Base-by-base conservation (phyloP, 1,140 invertebrate species). In the Armadillidium nasatum region DNA sequence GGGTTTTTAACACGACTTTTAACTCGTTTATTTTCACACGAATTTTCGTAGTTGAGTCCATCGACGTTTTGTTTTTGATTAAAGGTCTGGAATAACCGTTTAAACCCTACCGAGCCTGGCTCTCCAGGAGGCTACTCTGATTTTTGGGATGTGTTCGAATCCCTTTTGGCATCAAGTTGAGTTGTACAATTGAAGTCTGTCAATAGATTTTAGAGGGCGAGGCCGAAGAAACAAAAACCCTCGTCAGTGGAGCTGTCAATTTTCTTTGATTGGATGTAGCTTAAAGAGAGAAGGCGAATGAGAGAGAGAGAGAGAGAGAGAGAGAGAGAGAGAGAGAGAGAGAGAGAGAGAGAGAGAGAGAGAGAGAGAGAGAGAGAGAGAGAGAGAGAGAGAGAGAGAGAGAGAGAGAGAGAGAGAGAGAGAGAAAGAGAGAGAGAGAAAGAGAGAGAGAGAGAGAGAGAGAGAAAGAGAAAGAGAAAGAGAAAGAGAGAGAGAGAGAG, bases 191-290 rank as follows among this genome's bases (percentile, higher is more conserved):
- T 60, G 50, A 60, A 60, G 50, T 60, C 50, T 19, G 50, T 60
- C 50, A 60, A 60, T 60, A 60, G 50, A 60, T 60, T 60, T 13
- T 60, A 19, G 50, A 60, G 50, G 50, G 19, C 50, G 50, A 60
- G 19, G 19, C 3, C 19, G 11, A 19, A 60, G 19, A 60, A 60
- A 60, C 50, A 60, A 60, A 60, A 60, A 60, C 11, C 33, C 33
- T 13, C 50, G 50, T 19, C 50, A 60, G 11, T 19, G 50, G 50
- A 60, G 50, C 50, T 60, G 50, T 60, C 50, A 60, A 60, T 60
- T 33, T 60, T 60, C 50, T 60, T 60, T 60, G 50, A 60, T 60
- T 60, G 50, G 50, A 60, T 60, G 33, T 33, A 60, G 50, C 3
- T 19, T 60, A 7, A 19, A 60, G 50, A 60, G 50, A 13, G 50